phyloP scores from a whole-genome alignment of 2,888 invertebrate species.

The Andrena chrysosceles region DNA sequence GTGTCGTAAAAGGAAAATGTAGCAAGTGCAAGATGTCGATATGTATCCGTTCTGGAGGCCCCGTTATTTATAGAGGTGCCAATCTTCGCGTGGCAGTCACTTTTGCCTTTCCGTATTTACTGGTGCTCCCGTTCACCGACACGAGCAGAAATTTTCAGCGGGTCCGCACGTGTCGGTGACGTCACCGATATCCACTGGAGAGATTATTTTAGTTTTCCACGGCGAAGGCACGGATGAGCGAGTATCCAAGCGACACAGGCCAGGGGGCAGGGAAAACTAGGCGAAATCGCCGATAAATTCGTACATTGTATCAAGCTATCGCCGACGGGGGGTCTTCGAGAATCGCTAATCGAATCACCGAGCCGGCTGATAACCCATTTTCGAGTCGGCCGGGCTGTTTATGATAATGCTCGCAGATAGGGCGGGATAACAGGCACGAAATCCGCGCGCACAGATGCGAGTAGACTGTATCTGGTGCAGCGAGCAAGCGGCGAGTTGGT shows the following conservation, averaged over 20 bases:
- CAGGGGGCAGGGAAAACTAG: not conserved
- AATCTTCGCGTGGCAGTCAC: conserved; percentile 77
- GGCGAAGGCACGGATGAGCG: not conserved
- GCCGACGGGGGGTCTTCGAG: not conserved
- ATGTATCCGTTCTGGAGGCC: conserved; percentile 10
- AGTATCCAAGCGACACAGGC: conserved; percentile 2
- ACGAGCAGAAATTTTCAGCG: conserved; percentile 48
- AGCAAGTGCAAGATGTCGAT: not conserved
- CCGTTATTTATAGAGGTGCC: conserved; percentile 75
- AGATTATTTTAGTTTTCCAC: conserved; percentile 50
- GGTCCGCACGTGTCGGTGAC: conserved; percentile 56
- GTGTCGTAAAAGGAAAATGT: conserved; percentile 3
- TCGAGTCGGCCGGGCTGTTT: conserved; percentile 46
- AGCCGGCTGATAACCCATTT: conserved; percentile 53
- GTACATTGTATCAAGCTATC: not conserved
- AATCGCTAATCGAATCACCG: conserved; percentile 51
- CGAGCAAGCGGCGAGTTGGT: conserved; percentile 59
- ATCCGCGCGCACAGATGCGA: conserved; percentile 57
- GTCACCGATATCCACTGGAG: conserved; percentile 60
- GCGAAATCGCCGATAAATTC: conserved; percentile 13
- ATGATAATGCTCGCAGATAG: conserved; percentile 54
- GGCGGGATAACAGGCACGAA: conserved; percentile 54
- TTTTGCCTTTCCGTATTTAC: conserved; percentile 66
- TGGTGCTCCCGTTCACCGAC: conserved; percentile 15
- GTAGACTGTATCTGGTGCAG: conserved; percentile 44